phyloP scores from a whole-genome alignment of 2,113 vertebrate species.

The Tringa solitaria region DNA sequence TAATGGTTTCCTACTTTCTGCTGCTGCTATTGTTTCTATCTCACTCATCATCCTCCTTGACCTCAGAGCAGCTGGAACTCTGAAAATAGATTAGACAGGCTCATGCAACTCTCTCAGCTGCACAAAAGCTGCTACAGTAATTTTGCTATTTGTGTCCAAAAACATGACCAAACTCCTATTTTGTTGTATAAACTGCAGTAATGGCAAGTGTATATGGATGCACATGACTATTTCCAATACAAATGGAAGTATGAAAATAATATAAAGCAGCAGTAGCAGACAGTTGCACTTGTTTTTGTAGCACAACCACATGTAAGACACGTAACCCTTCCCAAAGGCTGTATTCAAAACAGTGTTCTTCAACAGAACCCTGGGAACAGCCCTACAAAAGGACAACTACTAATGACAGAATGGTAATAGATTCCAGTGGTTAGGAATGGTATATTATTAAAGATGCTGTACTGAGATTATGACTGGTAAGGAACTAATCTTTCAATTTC shows the following conservation, averaged over 20 bases:
- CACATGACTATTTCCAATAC: background rate
- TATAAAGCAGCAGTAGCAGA: background rate
- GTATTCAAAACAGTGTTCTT: background rate
- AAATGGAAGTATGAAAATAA: background rate
- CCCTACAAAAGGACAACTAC: background rate
- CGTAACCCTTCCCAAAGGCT: background rate
- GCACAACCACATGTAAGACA: background rate
- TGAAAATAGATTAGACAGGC: conserved; percentile 45
- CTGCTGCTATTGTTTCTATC: conserved; percentile 11
- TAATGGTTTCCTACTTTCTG: conserved; percentile 51
- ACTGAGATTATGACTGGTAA: background rate
- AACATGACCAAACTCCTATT: background rate
- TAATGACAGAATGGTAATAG: background rate
- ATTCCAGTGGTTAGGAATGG: background rate
- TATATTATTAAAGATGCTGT: background rate
- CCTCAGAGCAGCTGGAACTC: conserved; percentile 26
- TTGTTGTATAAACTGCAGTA: background rate
- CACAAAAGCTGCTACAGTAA: background rate
- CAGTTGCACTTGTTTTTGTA: background rate
- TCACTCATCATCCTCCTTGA: background rate
- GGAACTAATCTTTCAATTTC: background rate
- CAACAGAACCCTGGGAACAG: background rate
- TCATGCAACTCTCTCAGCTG: background rate
- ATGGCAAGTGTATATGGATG: background rate
- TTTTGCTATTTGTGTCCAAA: background rate